A percentile compares a stretch with the other conserved stretches of the same genome.
These are phyloP conservation scores for Tupaia chinensis DNA, from an alignment of 2,113 vertebrate species.

Conservation along the genomic window DNA sequence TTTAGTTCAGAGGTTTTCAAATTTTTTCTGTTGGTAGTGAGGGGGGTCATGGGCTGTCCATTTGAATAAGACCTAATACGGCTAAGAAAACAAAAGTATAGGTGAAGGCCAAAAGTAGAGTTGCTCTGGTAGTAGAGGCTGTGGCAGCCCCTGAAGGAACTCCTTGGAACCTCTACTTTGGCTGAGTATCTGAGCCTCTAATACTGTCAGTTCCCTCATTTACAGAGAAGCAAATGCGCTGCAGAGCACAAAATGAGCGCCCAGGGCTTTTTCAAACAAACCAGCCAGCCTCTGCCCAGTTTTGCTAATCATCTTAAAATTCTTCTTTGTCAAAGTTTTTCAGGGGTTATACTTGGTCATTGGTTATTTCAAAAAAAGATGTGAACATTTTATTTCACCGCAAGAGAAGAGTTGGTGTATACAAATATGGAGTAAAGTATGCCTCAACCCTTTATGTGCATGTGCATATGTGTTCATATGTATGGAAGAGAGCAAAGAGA, in stretches of 20 bases:
- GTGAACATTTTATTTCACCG: background rate
- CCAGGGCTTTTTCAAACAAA: background rate
- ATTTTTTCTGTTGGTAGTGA: constrained; percentile 4
- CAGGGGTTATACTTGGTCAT: background rate
- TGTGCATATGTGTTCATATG: background rate
- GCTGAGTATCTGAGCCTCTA: background rate
- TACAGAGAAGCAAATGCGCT: background rate
- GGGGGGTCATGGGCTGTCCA: background rate
- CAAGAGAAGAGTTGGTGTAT: background rate
- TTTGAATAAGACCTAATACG: background rate
- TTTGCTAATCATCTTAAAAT: constrained; percentile 36
- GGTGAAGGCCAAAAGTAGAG: constrained; percentile 17
- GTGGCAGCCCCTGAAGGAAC: background rate
- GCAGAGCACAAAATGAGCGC: background rate
- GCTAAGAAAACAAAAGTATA: background rate
- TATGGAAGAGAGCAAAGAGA: background rate
- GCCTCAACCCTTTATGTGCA: background rate
- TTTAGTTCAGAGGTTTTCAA: constrained; percentile 2
- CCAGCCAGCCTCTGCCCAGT: background rate
- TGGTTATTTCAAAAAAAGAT: constrained; percentile 4
- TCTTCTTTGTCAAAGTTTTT: constrained; percentile 9
- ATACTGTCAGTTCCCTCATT: background rate
- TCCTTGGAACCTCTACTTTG: background rate
- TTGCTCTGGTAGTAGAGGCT: background rate
- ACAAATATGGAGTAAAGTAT: background rate